Evolutionary conservation across 2,113 vertebrate species (phyloP), one percentile per base, ranked within the genome.

Genomic region (Sylvia atricapilla): DNA sequence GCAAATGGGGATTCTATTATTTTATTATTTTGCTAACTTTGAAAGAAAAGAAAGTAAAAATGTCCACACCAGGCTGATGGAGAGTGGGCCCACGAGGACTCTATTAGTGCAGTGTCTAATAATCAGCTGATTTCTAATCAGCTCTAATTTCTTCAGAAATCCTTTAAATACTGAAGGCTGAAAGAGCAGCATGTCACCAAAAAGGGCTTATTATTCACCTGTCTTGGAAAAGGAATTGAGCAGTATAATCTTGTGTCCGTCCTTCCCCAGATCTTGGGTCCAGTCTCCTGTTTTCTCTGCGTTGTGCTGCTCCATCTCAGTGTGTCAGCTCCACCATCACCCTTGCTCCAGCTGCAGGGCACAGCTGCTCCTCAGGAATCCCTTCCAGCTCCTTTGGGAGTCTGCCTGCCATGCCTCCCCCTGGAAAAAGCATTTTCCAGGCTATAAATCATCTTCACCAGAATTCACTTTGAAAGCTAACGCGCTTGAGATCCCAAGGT

Each of bases 131-230:
- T n/a, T n/a, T n/a, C n/a, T n/a, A n/a, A n/a, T n/a, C n/a, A n/a
- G n/a, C n/a, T n/a, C n/a, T n/a, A n/a, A n/a, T n/a, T n/a, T n/a
- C 44, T 81, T 87, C 41, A 84, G 49, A 90, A 92, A 78, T 87
- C 60, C 64, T 75, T 77, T 89, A 75, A 93, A 84, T 81, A 74
- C 64, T 75, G 56, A 89, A 92, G 53, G 78, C 58, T 75, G 44
- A 92, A 91, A 2, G 9, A 90, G 76, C 59, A 96, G 21, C 39
- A 53, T 87, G 35, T 95, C 46, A n/a, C 69, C 76, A 55, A 41
- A 35, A 60, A 43, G 4, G 92, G 15, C 33, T 90, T 50, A 56
- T 92, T 90, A 84, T 72, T 92, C 73, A 78, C 46, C 49, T 55
- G 35, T 75, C 39, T 78, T 37, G 20, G 50, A 78, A 90, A 87